Base-by-base conservation (phyloP, 2,888 invertebrate genomes). In the Agrochola circellaris region DNA sequence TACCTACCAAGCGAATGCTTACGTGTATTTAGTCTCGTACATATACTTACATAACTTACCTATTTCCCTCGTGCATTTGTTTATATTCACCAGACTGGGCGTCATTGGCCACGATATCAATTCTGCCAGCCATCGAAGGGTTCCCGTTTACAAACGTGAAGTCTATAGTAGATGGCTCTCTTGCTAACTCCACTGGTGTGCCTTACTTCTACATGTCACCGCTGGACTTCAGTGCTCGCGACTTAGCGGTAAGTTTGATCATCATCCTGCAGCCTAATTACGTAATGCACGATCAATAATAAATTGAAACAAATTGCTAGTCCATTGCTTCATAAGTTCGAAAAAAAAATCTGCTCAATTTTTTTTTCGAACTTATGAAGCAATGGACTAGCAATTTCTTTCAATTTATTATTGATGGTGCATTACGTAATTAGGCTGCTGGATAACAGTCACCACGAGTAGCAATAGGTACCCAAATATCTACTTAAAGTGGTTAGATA, bases 201-300 rank as follows among this genome's bases (percentile, higher is more conserved):
- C 98, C 98, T 1, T 98, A 98, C 92, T 96, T 98, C 91, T 98
- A 98, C 91, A 97, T 98, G 94, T 98, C 98, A 5, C 97, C 97
- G 1, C 93, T 98, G 93, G 98, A 98, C 89, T 97, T 97, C 86
- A 97, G 98, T 30, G 97, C 97, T 38, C 95, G 96, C 84, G 98
- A 98, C 94, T 94, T 98, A 82, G 85, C 95, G 92, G 98, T 98
- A 96, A 93, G 94, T 94, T 60, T n/a, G 34, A n/a, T n/a, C 23
- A 54, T 54, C n/a, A n/a, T n/a, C 56, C 56, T 11, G n/a, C n/a
- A n/a, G n/a, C n/a, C n/a, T n/a, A n/a, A n/a, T n/a, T n/a, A n/a
- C n/a, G n/a, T n/a, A n/a, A n/a, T n/a, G n/a, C n/a, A n/a, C n/a
- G n/a, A n/a, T n/a, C n/a, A n/a, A n/a, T n/a, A n/a, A n/a, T n/a